Base-by-base conservation (phyloP, 2,797 vertebrate species). In the Myotis daubentonii region DNA sequence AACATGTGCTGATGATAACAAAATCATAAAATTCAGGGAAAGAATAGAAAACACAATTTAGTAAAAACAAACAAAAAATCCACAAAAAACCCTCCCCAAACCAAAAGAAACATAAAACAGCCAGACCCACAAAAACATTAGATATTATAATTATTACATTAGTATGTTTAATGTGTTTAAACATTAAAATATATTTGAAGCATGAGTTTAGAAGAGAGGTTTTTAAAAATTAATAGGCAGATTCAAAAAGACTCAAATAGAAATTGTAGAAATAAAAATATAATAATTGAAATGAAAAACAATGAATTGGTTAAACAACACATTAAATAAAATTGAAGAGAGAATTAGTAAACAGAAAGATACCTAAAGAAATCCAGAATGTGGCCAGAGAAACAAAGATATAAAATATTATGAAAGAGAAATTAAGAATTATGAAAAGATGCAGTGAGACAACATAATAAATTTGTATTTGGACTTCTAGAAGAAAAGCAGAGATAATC, bases 301-400 rank as follows among this genome's bases (percentile, higher is more conserved):
- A 66, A 60, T 62, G n/a, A 72, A 12, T 62, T 71, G 12, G 7
- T 80, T 91, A 51, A 94, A 47, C 7, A 89, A 49, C 6, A 71
- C 9, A 41, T 87, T 83, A 88, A 82, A 72, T 44, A 81, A 88
- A 94, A 75, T 75, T 66, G 22, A 83, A 93, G 75, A 86, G 57
- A 94, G 65, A 80, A 91, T 91, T 90, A 81, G 25, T 93, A 65
- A 92, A 75, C 4, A 72, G 49, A 79, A 94, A 80, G 53, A 8
- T 47, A 57, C 17, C 17, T 41, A 22, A 87, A 65, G 49, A 91
- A 62, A 88, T 75, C 6, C 28, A 75, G 72, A 88, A 66, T 71
- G 4, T 70, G 87, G 17, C 20, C 71, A 88, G 60, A 85, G 47
- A 85, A 85, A 68, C 19, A 53, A 33, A 74, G 33, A 33, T 28